Base-by-base conservation (phyloP, 2,797 vertebrate genomes). In the Morus bassanus region DNA sequence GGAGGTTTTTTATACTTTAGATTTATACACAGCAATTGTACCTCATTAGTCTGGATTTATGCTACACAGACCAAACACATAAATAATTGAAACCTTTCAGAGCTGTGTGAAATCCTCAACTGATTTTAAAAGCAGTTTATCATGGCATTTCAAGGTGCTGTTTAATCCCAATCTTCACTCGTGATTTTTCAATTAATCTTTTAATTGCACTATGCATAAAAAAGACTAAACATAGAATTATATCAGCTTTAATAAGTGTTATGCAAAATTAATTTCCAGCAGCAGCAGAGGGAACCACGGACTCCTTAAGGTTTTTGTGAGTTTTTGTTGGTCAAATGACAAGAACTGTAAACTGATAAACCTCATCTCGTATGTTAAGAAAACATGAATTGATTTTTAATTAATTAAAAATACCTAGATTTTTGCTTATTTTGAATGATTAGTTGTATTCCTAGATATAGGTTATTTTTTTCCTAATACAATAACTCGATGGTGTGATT, bases 11-110 rank as follows among this genome's bases (percentile, higher is more conserved):
- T 89, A 28, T 83, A 48, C 87, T 79, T 94, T 76, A 82, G 85
- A 95, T 98, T 96, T 97, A 96, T 85, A 83, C 74, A 25, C 72
- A 89, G 87, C 92, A 91, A 80, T 96, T 96, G 97, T 91, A 87
- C 92, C 97, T 98, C 97, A 96, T 98, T 98, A 98, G 95, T 78
- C 89, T 85, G 45, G 94, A 96, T 97, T 97, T 95, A 94, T 76
- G 91, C 94, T 92, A 51, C 80, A 16, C 61, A 79, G 95, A 85
- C 97, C 93, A 93, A 96, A 91, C 69, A n/a, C 94, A 94, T 97
- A 95, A 98, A 97, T 97, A 97, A 97, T 96, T 94, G 97, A 98
- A 97, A 80, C 82, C 81, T 96, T 95, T 92, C 94, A 24, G 92
- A 87, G 83, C 95, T 39, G 6, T 57, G 61, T 77, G 97, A 95